Conservation (phyloP, 2,113 vertebrate species). For the Cinclus cinclus region DNA sequence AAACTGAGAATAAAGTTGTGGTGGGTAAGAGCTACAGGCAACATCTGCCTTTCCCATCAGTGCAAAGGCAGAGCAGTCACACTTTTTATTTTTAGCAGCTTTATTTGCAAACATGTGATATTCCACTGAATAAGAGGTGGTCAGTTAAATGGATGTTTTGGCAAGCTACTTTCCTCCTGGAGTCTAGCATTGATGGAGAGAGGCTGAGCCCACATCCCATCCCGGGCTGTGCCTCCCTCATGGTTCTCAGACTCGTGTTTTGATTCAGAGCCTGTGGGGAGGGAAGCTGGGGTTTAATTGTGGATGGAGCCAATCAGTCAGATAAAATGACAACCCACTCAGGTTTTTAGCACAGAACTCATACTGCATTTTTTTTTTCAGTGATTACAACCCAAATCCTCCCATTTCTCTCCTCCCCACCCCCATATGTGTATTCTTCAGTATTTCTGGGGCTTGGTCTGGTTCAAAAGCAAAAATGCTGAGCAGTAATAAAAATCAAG, state of each 20-base stretch:
- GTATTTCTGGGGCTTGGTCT: neutral
- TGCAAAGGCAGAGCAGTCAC: neutral
- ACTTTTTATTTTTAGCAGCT: conserved; percentile 24
- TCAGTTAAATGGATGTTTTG: conserved; percentile 16
- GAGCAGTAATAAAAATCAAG: conserved; percentile 15
- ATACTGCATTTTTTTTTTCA: neutral
- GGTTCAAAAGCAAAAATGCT: conserved; percentile 19
- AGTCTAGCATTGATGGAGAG: neutral
- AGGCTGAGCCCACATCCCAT: neutral
- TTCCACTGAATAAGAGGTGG: neutral
- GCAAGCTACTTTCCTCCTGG: neutral
- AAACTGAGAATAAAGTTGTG: conserved; percentile 20
- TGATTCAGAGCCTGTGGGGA: neutral
- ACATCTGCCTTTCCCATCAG: conserved; percentile 48
- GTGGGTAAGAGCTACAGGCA: neutral
- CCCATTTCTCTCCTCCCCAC: neutral
- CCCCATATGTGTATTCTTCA: neutral
- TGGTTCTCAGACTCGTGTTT: neutral
- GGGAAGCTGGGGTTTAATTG: neutral
- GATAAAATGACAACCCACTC: neutral
- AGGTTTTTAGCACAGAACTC: neutral
- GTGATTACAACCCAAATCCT: neutral
- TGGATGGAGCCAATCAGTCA: neutral
- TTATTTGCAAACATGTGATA: conserved; percentile 32
- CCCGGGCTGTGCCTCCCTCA: fast-evolving